These are phyloP conservation scores for Xylota sylvarum DNA, from an alignment of 2,888 invertebrate genomes.

Conservation along the genomic window DNA sequence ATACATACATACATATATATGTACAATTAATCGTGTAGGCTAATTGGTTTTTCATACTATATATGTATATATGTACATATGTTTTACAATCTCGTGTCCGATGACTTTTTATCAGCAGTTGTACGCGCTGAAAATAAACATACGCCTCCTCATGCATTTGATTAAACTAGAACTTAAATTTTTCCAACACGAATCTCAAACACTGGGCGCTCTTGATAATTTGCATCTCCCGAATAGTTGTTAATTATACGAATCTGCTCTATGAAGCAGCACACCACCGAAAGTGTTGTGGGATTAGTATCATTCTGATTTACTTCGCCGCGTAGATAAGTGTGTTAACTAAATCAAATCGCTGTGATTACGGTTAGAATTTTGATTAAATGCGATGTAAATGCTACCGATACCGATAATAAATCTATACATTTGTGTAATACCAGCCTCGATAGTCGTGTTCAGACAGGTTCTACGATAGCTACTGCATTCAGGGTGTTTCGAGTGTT, in stretches of 20 bases:
- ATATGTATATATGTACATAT: no score
- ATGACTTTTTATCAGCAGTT: slow-evolving; percentile 43
- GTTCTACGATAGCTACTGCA: background rate
- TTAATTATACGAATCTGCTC: slow-evolving; percentile 27
- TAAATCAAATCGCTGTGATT: slow-evolving; percentile 6
- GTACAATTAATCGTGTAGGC: background rate
- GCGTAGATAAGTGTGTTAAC: slow-evolving; percentile 1
- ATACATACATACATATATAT: no score
- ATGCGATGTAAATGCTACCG: background rate
- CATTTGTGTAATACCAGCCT: no score
- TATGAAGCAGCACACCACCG: background rate
- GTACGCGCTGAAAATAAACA: slow-evolving; percentile 16
- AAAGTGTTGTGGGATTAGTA: background rate
- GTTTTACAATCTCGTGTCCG: slow-evolving; percentile 14
- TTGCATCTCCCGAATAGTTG: slow-evolving; percentile 40
- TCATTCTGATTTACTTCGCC: slow-evolving; percentile 9
- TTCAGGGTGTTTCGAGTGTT: background rate
- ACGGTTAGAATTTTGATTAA: background rate
- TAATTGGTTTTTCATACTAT: slow-evolving; percentile 41
- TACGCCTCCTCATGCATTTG: background rate
- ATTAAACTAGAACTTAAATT: background rate
- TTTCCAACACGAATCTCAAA: background rate
- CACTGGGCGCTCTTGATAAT: slow-evolving; percentile 12
- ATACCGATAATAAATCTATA: background rate
- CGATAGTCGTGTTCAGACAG: background rate